phyloP scores from a whole-genome alignment of 2,888 invertebrate species.

The Pachydiplax longipennis region DNA sequence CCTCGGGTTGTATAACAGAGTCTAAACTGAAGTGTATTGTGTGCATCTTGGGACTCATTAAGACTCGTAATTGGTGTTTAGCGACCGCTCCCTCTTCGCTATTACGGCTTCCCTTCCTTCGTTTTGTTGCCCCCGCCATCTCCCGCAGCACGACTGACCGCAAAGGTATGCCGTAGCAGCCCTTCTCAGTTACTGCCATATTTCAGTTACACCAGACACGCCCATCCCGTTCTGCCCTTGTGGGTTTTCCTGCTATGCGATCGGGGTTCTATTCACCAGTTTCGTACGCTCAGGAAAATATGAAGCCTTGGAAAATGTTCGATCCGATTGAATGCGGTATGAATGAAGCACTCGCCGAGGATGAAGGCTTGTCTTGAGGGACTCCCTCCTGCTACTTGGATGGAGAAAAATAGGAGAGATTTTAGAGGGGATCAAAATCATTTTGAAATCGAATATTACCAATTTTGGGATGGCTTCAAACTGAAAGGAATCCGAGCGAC shows the following conservation, averaged over 20 bases:
- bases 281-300: not conserved
- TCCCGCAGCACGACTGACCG: not conserved
- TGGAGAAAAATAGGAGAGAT: no score
- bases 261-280: conserved; percentile 28
- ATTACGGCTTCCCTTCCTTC: conserved; percentile 20
- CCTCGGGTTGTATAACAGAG: no score
- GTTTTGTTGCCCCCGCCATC: conserved; percentile 37
- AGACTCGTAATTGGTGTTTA: not conserved
- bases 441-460: no score
- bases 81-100: not conserved
- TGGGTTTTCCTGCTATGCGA: conserved; percentile 43
- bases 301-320: not conserved
- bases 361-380: no score
- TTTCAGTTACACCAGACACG: conserved; percentile 10
- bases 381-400: no score
- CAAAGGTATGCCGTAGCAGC: conserved; percentile 24
- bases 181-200: conserved; percentile 27
- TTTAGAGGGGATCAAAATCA: no score
- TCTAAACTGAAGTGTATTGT: not conserved
- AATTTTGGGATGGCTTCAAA: no score
- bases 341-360: no score
- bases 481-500: no score
- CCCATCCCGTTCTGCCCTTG: conserved; percentile 29
- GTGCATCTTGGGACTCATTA: not conserved
- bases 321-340: no score